These are phyloP conservation scores for Pan paniscus DNA, from an alignment of 2,113 vertebrate genomes.

Conservation along the genomic window DNA sequence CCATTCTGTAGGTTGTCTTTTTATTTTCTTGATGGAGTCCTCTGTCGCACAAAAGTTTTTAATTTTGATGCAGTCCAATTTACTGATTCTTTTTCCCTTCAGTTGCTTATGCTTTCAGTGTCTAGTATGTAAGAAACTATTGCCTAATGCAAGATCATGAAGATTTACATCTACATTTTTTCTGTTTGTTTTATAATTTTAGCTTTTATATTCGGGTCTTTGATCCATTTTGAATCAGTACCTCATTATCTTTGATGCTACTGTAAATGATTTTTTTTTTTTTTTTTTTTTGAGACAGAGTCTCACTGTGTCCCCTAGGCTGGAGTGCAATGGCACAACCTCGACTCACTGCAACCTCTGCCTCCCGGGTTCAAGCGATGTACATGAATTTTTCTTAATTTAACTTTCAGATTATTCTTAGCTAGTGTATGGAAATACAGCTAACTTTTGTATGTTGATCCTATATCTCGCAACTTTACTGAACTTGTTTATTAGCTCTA, in stretches of 20 bases:
- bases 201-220: neutral
- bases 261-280: neutral
- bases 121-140: neutral
- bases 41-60: neutral
- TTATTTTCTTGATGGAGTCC: neutral
- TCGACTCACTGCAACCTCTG: no score
- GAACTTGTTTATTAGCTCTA: neutral
- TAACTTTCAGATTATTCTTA: constrained; percentile 9
- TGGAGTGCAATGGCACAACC: no score
- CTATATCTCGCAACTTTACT: neutral
- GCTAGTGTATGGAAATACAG: neutral
- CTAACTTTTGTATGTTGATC: neutral
- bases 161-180: neutral
- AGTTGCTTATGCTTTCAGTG: neutral
- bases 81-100: neutral
- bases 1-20: neutral
- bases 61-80: neutral
- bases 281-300: no score
- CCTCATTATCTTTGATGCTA: neutral
- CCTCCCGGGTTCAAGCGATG: neutral
- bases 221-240: neutral
- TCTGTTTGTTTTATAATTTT: neutral
- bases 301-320: no score
- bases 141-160: neutral
- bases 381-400: constrained; percentile 15